phyloP scores from a whole-genome alignment of 2,797 vertebrate species.

The Tachyglossus aculeatus region DNA sequence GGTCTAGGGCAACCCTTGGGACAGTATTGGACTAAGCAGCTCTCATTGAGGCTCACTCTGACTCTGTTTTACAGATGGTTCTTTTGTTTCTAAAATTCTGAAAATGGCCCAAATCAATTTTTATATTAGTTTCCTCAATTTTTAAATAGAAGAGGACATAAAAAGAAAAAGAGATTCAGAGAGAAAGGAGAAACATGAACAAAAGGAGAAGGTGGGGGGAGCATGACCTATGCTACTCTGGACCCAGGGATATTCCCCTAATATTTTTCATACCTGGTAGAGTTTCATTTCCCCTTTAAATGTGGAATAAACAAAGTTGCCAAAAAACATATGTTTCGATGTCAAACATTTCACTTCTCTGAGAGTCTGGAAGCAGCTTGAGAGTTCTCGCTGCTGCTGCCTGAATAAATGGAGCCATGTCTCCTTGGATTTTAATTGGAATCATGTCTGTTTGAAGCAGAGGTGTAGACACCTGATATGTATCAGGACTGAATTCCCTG shows the following conservation, averaged over 20 bases:
- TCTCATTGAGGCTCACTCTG: no score
- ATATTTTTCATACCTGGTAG: constrained; percentile 71
- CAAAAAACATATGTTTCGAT: constrained; percentile 76
- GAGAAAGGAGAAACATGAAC: constrained; percentile 47
- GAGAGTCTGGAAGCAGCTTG: constrained; percentile 68
- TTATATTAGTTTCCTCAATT: constrained; percentile 26
- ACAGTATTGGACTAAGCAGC: no score
- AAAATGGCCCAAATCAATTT: no score
- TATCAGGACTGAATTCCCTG: constrained; percentile 25
- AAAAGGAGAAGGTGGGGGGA: constrained; percentile 53
- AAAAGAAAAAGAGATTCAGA: no score
- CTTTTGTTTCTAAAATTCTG: no score
- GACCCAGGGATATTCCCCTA: constrained; percentile 57
- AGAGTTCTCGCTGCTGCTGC: constrained; percentile 56
- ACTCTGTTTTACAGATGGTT: constrained; percentile 27
- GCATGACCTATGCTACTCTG: constrained; percentile 58
- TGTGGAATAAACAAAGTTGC: constrained; percentile 71
- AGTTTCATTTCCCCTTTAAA: constrained; percentile 76
- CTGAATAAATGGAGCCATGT: constrained; percentile 26
- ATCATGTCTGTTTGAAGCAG: constrained; percentile 40
- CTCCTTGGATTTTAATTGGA: constrained; percentile 63
- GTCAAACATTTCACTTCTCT: constrained; percentile 77
- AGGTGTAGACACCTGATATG: constrained; percentile 49
- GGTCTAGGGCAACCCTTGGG: no score
- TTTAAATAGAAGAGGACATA: constrained; percentile 44